Evolutionary conservation across 2,113 vertebrate species (phyloP).

Genomic region (Oncorhynchus gorbuscha): DNA sequence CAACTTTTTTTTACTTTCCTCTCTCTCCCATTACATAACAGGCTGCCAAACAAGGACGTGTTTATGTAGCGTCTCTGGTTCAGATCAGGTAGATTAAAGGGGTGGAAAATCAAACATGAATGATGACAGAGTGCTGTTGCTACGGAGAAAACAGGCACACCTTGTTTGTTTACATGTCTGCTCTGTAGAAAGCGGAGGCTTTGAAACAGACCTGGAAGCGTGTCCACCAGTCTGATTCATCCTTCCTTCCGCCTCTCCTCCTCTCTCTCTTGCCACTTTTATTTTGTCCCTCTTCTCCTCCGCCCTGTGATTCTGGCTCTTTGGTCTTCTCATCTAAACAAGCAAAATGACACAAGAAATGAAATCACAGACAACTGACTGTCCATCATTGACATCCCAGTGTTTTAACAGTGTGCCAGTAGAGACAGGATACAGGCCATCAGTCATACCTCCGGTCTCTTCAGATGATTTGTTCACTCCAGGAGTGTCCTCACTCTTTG

Average conservation of each 20-base stretch:
- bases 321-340: conserved; percentile 52
- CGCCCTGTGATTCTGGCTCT: conserved; percentile 31
- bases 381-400: not conserved
- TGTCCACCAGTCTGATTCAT: conserved; percentile 60
- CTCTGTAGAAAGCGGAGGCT: not conserved
- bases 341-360: conserved; percentile 5
- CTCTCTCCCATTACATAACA: not conserved
- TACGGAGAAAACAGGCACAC: not conserved
- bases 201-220: conserved; percentile 56
- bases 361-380: not conserved
- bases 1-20: not conserved
- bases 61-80: not conserved
- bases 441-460: conserved; percentile 41
- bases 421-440: not conserved
- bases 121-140: not conserved
- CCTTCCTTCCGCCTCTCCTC: conserved; percentile 40
- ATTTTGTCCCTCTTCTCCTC: conserved; percentile 16
- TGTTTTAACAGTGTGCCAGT: not conserved
- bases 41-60: not conserved
- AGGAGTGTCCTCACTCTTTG: conserved; percentile 53
- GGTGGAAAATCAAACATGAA: not conserved
- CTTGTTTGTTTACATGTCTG: not conserved
- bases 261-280: conserved; percentile 12
- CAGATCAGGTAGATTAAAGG: not conserved
- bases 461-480: conserved; percentile 39